Evolutionary conservation across 2,888 invertebrate genomes (phyloP).

Genomic region (Dasysyrphus tricinctus): DNA sequence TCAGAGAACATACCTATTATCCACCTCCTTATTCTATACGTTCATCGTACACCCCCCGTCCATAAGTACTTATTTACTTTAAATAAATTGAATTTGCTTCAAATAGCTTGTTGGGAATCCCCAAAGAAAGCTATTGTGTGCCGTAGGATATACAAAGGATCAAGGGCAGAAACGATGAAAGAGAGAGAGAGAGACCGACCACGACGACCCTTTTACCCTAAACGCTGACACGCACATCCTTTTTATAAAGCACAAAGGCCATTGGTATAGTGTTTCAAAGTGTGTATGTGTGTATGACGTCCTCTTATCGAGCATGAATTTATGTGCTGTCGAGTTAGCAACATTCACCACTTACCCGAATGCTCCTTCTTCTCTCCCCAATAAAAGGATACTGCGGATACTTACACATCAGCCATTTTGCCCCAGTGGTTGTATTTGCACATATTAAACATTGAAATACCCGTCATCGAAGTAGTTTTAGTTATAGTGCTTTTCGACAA

Average conservation of each 20-base stretch:
- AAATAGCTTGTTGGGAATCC: slow-evolving; percentile 49
- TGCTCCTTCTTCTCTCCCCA: not conserved
- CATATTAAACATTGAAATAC: slow-evolving; percentile 13
- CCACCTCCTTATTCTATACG: not conserved
- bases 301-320: slow-evolving; percentile 37
- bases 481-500: slow-evolving; percentile 10
- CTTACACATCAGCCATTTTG: slow-evolving; percentile 15
- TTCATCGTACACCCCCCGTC: not conserved
- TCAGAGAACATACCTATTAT: not conserved
- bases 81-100: slow-evolving; percentile 63
- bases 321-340: slow-evolving; percentile 61
- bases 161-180: not conserved
- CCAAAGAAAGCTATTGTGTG: not conserved
- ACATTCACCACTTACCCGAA: slow-evolving; percentile 10
- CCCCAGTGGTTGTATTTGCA: slow-evolving; percentile 22
- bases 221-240: slow-evolving; percentile 29
- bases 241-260: not conserved
- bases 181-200: not conserved
- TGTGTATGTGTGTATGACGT: slow-evolving; percentile 6
- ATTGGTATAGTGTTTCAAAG: not conserved
- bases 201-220: slow-evolving; percentile 37
- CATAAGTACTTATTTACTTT: slow-evolving; percentile 57
- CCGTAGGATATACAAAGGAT: not conserved
- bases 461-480: slow-evolving; percentile 28
- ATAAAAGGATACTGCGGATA: not conserved